A percentile compares a stretch with the other conserved stretches of the same genome.
Conservation (phyloP, 2,797 vertebrate species). For the Bothrops alternatus region DNA sequence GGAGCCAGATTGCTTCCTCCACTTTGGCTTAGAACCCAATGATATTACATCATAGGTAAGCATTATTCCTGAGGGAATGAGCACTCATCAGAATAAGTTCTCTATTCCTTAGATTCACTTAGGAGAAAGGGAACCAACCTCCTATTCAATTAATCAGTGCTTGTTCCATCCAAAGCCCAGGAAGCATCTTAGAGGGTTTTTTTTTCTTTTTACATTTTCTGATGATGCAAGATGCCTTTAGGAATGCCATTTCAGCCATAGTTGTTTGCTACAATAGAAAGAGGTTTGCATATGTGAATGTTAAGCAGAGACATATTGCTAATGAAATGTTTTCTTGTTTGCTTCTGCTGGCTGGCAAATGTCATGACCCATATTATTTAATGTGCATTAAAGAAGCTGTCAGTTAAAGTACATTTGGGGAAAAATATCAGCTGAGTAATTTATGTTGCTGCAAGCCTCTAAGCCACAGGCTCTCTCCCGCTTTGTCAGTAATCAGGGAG, state of each 20-base stretch:
- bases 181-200: background rate
- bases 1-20: background rate
- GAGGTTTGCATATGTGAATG: rapidly evolving
- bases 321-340: slow-evolving; percentile 58
- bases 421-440: slow-evolving; percentile 56
- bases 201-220: background rate
- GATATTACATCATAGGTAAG: background rate
- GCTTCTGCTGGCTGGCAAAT: slow-evolving; percentile 62
- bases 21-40: background rate
- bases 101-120: background rate
- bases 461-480: no score
- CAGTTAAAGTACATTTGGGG: slow-evolving; percentile 57
- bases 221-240: background rate
- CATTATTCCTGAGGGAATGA: background rate
- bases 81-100: background rate
- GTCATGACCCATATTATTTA: slow-evolving; percentile 64
- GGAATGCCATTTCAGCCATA: background rate
- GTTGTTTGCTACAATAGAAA: slow-evolving; percentile 34
- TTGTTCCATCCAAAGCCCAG: background rate
- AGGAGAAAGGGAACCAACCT: background rate
- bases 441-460: slow-evolving; percentile 29
- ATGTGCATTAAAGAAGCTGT: slow-evolving; percentile 68
- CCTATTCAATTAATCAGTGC: background rate
- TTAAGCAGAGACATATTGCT: slow-evolving; percentile 22
- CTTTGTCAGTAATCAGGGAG: no score